These are phyloP conservation scores for Apis dorsata DNA, from an alignment of 1,140 invertebrate species.

Conservation along the genomic window DNA sequence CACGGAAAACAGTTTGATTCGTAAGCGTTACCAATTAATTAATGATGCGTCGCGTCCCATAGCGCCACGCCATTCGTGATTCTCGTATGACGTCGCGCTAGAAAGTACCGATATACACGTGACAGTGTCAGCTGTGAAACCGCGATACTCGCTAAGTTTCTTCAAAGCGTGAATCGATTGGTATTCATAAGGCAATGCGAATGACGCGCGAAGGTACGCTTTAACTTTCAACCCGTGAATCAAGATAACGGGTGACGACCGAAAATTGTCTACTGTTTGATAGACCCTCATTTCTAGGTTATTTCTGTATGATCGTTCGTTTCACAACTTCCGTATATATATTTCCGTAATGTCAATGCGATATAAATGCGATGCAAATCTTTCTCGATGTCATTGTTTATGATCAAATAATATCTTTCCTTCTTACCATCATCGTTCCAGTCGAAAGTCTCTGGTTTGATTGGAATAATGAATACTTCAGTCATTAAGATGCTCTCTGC, in stretches of 20 bases:
- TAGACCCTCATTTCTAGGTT: background rate
- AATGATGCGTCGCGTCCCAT: too few relatives aligned
- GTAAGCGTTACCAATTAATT: background rate
- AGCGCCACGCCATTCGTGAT: background rate
- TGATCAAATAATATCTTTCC: background rate
- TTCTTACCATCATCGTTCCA: constrained; percentile 78
- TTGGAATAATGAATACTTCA: constrained; percentile 79
- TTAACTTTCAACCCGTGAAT: constrained; percentile 44
- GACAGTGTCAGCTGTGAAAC: constrained; percentile 37
- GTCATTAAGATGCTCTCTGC: constrained; percentile 77
- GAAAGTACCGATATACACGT: constrained; percentile 42
- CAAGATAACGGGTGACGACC: constrained; percentile 34
- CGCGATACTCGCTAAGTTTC: background rate
- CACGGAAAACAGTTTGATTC: background rate
- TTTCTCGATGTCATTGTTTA: constrained; percentile 1
- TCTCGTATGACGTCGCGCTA: constrained; percentile 23
- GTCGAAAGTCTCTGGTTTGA: constrained; percentile 79
- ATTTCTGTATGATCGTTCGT: background rate
- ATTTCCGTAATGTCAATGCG: background rate
- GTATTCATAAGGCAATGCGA: constrained; percentile 41
- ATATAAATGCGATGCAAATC: constrained; percentile 1
- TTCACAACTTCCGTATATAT: background rate
- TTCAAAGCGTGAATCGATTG: constrained; percentile 26
- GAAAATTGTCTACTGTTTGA: background rate
- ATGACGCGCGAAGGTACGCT: constrained; percentile 45